phyloP scores from a whole-genome alignment of 2,888 invertebrate species.

The Caenorhabditis virilis region DNA sequence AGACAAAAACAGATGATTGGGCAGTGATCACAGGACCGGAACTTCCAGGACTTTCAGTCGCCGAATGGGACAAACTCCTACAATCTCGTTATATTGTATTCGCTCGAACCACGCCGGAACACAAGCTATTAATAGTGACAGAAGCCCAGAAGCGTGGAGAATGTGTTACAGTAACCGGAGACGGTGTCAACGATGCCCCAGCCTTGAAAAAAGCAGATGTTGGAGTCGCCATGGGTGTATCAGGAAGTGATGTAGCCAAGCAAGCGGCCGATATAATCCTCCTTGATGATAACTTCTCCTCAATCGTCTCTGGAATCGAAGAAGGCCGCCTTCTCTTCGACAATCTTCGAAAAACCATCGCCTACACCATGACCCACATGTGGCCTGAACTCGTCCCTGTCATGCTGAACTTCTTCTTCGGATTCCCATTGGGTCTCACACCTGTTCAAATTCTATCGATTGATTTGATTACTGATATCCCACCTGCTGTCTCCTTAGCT shows the following conservation, averaged over 20 bases:
- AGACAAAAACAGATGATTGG: conserved; percentile 36
- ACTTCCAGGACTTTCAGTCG: conserved; percentile 31
- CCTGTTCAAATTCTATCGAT: conserved; percentile 62
- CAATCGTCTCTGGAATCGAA: conserved; percentile 48
- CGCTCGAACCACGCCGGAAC: conserved; percentile 51
- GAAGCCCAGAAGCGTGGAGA: conserved; percentile 47
- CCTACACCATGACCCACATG: conserved; percentile 61
- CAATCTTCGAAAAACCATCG: conserved; percentile 53
- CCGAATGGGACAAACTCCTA: conserved; percentile 41
- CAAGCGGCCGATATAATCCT: conserved; percentile 60
- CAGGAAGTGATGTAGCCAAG: conserved; percentile 58
- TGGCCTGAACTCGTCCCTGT: conserved; percentile 66
- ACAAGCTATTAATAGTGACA: conserved; percentile 46
- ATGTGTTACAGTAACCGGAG: conserved; percentile 47
- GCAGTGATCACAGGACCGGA: conserved; percentile 47
- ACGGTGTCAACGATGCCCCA: conserved; percentile 52
- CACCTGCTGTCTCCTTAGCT: conserved; percentile 61
- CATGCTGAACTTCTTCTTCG: conserved; percentile 62
- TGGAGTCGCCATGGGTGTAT: conserved; percentile 57
- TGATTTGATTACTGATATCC: conserved; percentile 61
- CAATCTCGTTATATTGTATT: conserved; percentile 44
- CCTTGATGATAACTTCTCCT: conserved; percentile 55
- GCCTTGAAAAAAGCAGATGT: conserved; percentile 57
- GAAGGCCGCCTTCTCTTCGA: conserved; percentile 48
- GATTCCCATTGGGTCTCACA: conserved; percentile 61